phyloP scores from a whole-genome alignment of 2,888 invertebrate genomes.

The Hipparchia sbordonii region DNA sequence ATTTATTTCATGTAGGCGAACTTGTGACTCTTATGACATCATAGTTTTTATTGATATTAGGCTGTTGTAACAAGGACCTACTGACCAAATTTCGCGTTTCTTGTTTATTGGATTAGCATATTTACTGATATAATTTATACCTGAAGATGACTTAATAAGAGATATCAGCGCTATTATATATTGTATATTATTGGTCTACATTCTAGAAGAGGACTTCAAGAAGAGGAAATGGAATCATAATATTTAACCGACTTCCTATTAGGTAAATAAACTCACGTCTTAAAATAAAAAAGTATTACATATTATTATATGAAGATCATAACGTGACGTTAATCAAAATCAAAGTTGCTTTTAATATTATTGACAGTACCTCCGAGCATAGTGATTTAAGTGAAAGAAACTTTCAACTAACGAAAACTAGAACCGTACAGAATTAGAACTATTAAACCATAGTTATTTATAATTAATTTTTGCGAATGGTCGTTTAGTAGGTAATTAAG shows the following conservation, averaged over 20 bases:
- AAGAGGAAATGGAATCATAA: neutral
- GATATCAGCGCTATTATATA: neutral
- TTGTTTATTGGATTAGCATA: constrained; percentile 1
- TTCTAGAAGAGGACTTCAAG: neutral
- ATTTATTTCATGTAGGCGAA: too few species aligned
- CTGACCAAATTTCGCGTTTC: constrained; percentile 5
- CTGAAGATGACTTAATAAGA: neutral
- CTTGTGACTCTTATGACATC: neutral
- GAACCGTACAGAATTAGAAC: neutral
- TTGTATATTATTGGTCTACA: neutral
- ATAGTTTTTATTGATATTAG: neutral
- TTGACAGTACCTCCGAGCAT: too few species aligned
- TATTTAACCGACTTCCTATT: neutral
- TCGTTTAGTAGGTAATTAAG: neutral
- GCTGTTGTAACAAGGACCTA: neutral
- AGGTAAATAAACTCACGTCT: too few species aligned
- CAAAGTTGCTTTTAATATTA: too few species aligned
- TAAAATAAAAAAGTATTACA: too few species aligned
- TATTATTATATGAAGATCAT: too few species aligned
- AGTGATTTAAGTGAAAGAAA: neutral
- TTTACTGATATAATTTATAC: neutral
- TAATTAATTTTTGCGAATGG: constrained; percentile 25
- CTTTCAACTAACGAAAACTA: neutral
- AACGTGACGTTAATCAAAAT: too few species aligned
- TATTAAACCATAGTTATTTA: neutral